Conservation (phyloP, 2,113 vertebrate genomes). For the Osmerus eperlanus region DNA sequence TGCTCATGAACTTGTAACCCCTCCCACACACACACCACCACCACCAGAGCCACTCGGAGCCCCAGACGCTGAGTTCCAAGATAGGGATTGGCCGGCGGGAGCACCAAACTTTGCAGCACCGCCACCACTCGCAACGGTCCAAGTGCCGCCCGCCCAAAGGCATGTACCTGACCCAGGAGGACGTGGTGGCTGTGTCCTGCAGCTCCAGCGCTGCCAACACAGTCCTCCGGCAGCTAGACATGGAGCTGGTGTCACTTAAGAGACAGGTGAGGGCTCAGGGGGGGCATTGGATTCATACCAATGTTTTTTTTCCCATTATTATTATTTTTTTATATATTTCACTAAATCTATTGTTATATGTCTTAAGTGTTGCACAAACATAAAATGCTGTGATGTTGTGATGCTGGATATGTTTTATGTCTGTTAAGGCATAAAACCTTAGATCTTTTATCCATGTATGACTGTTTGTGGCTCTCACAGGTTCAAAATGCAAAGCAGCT, state of each 20-base stretch:
- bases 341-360: too few species aligned
- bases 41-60: constrained; percentile 77
- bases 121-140: constrained; percentile 78
- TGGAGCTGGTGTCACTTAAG: constrained; percentile 97
- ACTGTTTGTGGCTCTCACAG: constrained; percentile 60
- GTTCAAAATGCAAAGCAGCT: constrained; percentile 99
- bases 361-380: too few species aligned
- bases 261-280: constrained; percentile 78
- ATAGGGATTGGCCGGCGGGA: constrained; percentile 89
- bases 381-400: too few species aligned
- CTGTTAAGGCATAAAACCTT: too few species aligned
- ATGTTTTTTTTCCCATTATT: not conserved
- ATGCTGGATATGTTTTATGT: too few species aligned
- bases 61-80: constrained; percentile 81
- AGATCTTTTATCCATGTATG: too few species aligned
- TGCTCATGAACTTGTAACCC: not conserved
- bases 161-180: constrained; percentile 97
- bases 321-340: too few species aligned
- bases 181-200: constrained; percentile 94
- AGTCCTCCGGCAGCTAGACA: constrained; percentile 93
- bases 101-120: constrained; percentile 92
- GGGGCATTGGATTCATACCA: not conserved
- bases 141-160: constrained; percentile 94
- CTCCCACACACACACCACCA: not conserved
- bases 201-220: constrained; percentile 90